These are phyloP conservation scores for Catharus minimus DNA, from an alignment of 2,113 vertebrate species.

Conservation along the genomic window DNA sequence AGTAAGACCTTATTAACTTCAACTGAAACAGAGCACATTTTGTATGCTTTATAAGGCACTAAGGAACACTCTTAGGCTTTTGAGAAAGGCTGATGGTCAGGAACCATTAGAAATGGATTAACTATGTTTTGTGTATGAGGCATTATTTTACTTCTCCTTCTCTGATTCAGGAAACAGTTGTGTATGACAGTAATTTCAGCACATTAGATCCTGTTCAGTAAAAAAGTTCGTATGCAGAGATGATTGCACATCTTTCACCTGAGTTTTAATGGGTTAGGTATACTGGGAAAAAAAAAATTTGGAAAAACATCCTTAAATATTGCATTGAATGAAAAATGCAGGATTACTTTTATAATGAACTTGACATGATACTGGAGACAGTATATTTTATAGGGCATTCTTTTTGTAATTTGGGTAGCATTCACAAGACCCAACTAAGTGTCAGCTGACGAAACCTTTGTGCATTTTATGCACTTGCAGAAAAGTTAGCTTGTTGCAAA, in stretches of 20 bases:
- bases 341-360: neutral
- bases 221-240: neutral
- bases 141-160: neutral
- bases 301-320: neutral
- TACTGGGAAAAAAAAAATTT: neutral
- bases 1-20: neutral
- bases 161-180: neutral
- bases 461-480: neutral
- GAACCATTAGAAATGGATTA: neutral
- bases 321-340: neutral
- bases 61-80: neutral
- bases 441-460: neutral
- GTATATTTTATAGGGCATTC: neutral
- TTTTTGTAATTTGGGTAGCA: neutral
- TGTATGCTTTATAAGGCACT: neutral
- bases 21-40: neutral
- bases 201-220: neutral
- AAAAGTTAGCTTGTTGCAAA: neutral
- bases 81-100: neutral
- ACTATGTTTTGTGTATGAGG: neutral
- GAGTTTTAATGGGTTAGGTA: neutral
- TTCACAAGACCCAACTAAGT: neutral
- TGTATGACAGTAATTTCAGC: neutral
- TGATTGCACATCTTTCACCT: neutral
- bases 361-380: neutral